A percentile compares a stretch with the other conserved stretches of the same genome.
Evolutionary conservation across 2,888 invertebrate species (phyloP).

Genomic region (Catocala nupta): DNA sequence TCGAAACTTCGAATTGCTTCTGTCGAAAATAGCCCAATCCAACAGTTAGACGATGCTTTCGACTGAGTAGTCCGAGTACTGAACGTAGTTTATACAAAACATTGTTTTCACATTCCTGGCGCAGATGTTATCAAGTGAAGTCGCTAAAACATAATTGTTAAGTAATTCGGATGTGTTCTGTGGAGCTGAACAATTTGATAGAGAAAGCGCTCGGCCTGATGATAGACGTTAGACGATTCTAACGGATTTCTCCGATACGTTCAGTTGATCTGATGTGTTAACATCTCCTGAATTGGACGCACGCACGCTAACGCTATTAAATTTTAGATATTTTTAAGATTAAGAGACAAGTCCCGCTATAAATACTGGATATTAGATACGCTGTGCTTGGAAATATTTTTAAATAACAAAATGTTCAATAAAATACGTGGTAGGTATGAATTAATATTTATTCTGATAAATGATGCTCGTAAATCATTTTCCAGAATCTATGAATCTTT

Average conservation of each 20-base stretch:
- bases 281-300: slow-evolving; percentile 60
- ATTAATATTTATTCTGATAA: too few relatives aligned
- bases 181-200: slow-evolving; percentile 57
- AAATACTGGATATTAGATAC: slow-evolving; percentile 35
- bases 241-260: slow-evolving; percentile 71
- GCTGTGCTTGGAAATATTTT: slow-evolving; percentile 18
- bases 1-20: slow-evolving; percentile 20
- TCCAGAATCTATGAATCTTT: neutral
- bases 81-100: neutral
- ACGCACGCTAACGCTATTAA: slow-evolving; percentile 61
- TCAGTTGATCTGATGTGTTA: slow-evolving; percentile 52
- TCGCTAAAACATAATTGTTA: slow-evolving; percentile 40
- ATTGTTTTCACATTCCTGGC: slow-evolving; percentile 24
- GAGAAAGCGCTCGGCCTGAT: slow-evolving; percentile 67
- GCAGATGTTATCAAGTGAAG: slow-evolving; percentile 22
- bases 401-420: neutral
- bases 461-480: too few relatives aligned
- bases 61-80: too few relatives aligned
- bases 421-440: too few relatives aligned
- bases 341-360: slow-evolving; percentile 41
- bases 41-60: too few relatives aligned
- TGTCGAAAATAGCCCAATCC: slow-evolving; percentile 4
- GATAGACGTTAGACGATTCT: slow-evolving; percentile 59
- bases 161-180: slow-evolving; percentile 56
- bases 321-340: slow-evolving; percentile 40